These are phyloP conservation scores for Pitta sordida DNA, from an alignment of 2,113 vertebrate species.

Conservation along the genomic window DNA sequence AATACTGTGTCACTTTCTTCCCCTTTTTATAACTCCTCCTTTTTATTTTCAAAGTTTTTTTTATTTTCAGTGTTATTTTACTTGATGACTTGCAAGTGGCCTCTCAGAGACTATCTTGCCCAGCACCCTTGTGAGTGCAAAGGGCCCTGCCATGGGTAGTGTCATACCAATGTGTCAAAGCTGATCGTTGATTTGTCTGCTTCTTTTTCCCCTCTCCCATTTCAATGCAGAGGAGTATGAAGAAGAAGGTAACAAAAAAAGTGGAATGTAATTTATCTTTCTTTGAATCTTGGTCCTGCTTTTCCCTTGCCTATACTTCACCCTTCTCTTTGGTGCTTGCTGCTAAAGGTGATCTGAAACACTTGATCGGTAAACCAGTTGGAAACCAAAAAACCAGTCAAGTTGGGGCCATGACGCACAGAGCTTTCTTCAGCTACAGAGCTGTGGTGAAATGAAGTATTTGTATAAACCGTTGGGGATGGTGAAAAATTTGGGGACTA, in stretches of 20 bases:
- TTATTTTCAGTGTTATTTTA: not conserved
- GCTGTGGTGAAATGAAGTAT: not conserved
- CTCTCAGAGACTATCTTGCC: not conserved
- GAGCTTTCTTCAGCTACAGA: not conserved
- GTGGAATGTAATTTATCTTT: slow-evolving; percentile 16
- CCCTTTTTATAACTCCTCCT: not conserved
- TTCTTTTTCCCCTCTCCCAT: not conserved
- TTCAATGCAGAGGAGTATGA: slow-evolving; percentile 79
- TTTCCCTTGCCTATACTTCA: slow-evolving; percentile 40
- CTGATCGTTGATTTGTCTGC: slow-evolving; percentile 30
- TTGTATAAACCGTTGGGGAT: not conserved
- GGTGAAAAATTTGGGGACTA: not conserved
- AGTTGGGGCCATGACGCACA: fast-evolving
- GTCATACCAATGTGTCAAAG: not conserved
- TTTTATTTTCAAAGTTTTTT: not conserved
- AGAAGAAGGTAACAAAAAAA: slow-evolving; percentile 88
- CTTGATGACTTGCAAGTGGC: not conserved
- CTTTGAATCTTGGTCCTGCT: not conserved
- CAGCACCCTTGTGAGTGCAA: not conserved
- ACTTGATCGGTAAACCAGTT: not conserved
- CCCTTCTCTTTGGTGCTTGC: slow-evolving; percentile 53
- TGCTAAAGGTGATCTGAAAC: slow-evolving; percentile 38
- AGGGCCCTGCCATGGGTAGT: not conserved
- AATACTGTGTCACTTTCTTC: fast-evolving
- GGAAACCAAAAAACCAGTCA: not conserved